Evolutionary conservation across 2,888 invertebrate genomes (phyloP), one percentile per base, ranked within the genome.

Genomic region (Dryomyza anilis): DNA sequence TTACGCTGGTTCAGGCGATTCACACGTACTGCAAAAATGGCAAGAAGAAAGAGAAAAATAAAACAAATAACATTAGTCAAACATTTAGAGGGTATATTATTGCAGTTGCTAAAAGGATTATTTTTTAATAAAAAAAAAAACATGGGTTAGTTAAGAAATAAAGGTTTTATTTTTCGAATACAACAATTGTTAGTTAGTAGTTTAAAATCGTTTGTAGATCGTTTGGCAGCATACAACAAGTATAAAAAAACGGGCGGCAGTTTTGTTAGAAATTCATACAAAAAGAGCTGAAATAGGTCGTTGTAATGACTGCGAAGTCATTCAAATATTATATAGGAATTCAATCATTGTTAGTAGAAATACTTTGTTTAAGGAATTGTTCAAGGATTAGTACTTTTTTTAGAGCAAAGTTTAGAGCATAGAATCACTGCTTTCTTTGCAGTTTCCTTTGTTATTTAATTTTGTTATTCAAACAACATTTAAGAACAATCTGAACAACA

Each of bases 11-110:
- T 93, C 87, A 92, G 90, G 86, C 93, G 92, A 87, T 91, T 90
- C 88, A 92, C 92, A 88, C 93, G 93, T 92, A 93, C 94, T 94
- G 93, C 83, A 89, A 87, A 91, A 90, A 73, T 69, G 69, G 69
- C 66, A 67, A 73, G 69, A 70, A 63, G 74, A n/a, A n/a, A n/a
- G n/a, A n/a, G n/a, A n/a, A n/a, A n/a, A n/a, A n/a, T n/a, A 70
- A 72, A 63, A 76, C 65, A 75, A 68, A 72, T 66, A 73, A 43
- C 27, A 72, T 72, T 72, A 72, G 67, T 69, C 60, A 67, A 62
- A 65, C 64, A 66, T 55, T 25, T 39, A 68, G 46, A n/a, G n/a
- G 36, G 36, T 12, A 16, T 43, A 16, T 27, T 19, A 60, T 33
- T 21, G 48, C 53, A 57, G 63, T 64, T 55, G 46, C 56, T 46